Base-by-base conservation (phyloP, 2,888 invertebrate genomes). In the Ochropacha duplaris region DNA sequence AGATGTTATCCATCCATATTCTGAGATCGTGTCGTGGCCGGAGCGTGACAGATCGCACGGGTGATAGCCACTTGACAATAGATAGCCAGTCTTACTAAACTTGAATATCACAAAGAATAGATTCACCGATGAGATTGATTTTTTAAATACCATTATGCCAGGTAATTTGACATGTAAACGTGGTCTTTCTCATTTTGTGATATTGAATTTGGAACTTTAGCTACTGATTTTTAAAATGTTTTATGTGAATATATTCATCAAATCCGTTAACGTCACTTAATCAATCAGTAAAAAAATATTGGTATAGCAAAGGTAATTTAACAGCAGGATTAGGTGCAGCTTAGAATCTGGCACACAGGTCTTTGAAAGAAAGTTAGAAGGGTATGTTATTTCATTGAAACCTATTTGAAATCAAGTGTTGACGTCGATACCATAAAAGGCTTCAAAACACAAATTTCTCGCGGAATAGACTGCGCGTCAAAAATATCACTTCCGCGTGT, bases 401-500 rank as follows among this genome's bases (percentile, higher is more conserved):
- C 24, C 5, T 24, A 24, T 24, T 4, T 4, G 24, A 24, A 24
- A 5, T n/a, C n/a, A 19, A 24, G 52, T 52, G 57, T 50, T 58
- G 52, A 50, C 55, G 54, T 54, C 59, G 61, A 62, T 62, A 58
- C 58, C 19, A 54, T 55, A 60, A 12, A 60, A 60, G 59, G 60
- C 49, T 55, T 63, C 54, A 65, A 61, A 74, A 65, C 64, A 69
- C 70, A 59, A 51, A 61, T 60, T 56, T 52, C 60, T 19, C n/a
- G 59, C 64, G 74, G 68, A 70, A 59, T 69, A 70, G 66, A 69
- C 58, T 65, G 73, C 71, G 74, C 69, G 90, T 89, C 90, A 90
- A 83, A 88, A 87, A 78, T 84, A 85, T 90, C 88, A 83, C 82
- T 90, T 90, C 87, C 86, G 87, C 80, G 62, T 85, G 88, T 88